A percentile compares a stretch with the other conserved stretches of the same genome.
Conservation (phyloP, 1,140 invertebrate genomes). For the Zaprionus kolodkinae region DNA sequence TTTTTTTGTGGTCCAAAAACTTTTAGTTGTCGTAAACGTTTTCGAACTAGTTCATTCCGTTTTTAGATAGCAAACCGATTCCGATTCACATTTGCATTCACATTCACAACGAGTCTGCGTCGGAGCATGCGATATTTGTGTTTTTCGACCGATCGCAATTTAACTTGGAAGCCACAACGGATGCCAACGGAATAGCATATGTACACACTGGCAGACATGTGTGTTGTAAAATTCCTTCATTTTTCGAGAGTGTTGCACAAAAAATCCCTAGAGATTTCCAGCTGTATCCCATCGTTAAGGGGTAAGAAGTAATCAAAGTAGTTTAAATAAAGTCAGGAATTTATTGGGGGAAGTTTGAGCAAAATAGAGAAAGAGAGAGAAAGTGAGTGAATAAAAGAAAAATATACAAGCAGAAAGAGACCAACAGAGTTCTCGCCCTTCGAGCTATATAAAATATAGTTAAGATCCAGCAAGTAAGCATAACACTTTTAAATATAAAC, state of each 20-base stretch:
- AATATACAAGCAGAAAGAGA: no score
- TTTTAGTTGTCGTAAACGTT: conserved; percentile 44
- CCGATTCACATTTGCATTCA: conserved; percentile 3
- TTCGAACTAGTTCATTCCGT: conserved; percentile 25
- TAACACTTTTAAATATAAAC: not conserved
- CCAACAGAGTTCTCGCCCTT: no score
- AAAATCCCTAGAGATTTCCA: not conserved
- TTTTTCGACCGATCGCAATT: conserved; percentile 3
- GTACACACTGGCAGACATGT: not conserved
- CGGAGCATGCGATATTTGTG: conserved; percentile 1
- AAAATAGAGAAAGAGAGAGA: not conserved
- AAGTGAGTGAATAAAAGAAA: no score
- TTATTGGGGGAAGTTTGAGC: not conserved
- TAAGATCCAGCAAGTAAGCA: no score
- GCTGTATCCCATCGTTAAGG: not conserved
- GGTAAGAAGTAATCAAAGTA: not conserved
- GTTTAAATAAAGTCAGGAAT: not conserved
- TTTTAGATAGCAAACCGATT: conserved; percentile 22
- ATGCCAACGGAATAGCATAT: not conserved
- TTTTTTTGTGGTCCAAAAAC: conserved; percentile 21
- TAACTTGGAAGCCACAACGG: not conserved
- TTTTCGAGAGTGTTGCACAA: not conserved
- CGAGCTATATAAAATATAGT: no score
- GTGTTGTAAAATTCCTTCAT: not conserved
- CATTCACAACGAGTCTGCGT: not conserved